These are phyloP conservation scores for Cebidichthys violaceus DNA, from an alignment of 2,113 vertebrate species.

Conservation along the genomic window DNA sequence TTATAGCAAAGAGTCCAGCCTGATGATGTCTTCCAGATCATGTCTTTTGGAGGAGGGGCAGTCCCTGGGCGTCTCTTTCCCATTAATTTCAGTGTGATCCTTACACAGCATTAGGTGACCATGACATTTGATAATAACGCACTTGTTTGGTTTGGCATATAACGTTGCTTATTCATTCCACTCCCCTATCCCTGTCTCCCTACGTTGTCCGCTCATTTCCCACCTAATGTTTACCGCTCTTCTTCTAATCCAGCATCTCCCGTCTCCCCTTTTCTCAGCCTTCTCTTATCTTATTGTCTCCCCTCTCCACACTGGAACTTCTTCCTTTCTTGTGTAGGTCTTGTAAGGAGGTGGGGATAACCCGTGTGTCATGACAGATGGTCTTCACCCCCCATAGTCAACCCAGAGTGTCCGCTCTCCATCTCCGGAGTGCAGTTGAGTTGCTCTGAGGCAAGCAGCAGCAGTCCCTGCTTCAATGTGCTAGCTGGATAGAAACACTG, in stretches of 20 bases:
- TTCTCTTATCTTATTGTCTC: constrained; percentile 23
- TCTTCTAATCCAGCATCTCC: constrained; percentile 26
- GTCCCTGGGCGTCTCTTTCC: not conserved
- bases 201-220: constrained; percentile 9
- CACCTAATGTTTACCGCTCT: constrained; percentile 16
- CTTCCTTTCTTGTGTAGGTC: constrained; percentile 8
- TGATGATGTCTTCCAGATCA: constrained; percentile 40
- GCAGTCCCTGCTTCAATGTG: constrained; percentile 61
- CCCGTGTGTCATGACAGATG: constrained; percentile 25
- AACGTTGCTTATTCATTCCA: not conserved
- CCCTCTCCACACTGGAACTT: not conserved
- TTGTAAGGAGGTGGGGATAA: constrained; percentile 39
- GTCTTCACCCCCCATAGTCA: constrained; percentile 42
- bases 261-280: not conserved
- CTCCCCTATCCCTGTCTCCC: not conserved
- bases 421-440: constrained; percentile 63
- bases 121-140: not conserved
- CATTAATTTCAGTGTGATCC: not conserved
- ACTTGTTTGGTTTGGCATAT: not conserved
- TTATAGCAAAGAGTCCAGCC: not conserved
- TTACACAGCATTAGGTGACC: constrained; percentile 9
- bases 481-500: constrained; percentile 83
- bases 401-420: constrained; percentile 54
- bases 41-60: not conserved
- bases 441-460: constrained; percentile 69